phyloP scores from a whole-genome alignment of 2,113 vertebrate genomes.

The Bufo gargarizans region DNA sequence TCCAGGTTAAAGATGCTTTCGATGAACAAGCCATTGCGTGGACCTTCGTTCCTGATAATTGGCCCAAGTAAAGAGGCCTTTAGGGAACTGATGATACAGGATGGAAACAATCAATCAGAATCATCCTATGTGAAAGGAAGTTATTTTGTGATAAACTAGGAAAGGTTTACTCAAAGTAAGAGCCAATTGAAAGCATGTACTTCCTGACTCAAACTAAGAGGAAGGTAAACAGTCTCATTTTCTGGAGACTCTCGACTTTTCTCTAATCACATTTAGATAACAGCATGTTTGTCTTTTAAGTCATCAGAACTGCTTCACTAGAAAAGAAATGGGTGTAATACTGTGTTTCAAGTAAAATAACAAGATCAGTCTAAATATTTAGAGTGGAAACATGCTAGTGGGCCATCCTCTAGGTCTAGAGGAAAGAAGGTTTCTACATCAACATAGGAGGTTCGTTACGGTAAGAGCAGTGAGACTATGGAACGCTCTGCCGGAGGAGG shows the following conservation, averaged over 20 bases:
- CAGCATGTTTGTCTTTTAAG: not conserved
- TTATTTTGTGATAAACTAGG: conserved; percentile 22
- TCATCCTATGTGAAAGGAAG: conserved; percentile 28
- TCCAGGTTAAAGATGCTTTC: no score
- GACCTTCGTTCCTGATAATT: no score
- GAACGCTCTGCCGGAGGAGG: no score
- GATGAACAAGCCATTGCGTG: no score
- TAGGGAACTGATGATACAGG: not conserved
- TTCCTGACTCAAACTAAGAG: not conserved
- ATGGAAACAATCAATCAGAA: conserved; percentile 24
- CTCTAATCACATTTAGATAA: conserved; percentile 18
- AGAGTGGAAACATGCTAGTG: no score
- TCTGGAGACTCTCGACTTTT: not conserved
- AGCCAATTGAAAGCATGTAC: not conserved
- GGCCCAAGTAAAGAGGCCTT: no score
- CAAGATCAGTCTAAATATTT: not conserved
- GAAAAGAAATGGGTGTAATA: not conserved
- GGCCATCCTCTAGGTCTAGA: no score
- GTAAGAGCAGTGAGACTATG: no score
- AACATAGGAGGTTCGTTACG: no score
- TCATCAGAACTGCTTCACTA: not conserved
- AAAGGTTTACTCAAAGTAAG: conserved; percentile 7
- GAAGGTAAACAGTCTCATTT: not conserved
- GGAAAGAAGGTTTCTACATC: no score
- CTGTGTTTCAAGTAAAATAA: not conserved